phyloP scores from a whole-genome alignment of 2,888 invertebrate species.

The Pasiphila rectangulata region DNA sequence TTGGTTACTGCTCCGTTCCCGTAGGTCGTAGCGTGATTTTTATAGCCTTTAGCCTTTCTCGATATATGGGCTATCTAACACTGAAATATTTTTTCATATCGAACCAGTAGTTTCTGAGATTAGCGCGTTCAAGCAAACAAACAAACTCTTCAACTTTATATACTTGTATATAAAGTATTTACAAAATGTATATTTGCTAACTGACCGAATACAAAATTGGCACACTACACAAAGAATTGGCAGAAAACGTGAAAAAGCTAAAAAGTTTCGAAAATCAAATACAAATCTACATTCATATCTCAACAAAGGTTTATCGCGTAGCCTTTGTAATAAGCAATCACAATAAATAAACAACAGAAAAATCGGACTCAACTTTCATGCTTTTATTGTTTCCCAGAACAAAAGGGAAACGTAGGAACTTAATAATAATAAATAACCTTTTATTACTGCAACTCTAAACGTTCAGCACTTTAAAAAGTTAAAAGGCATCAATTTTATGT shows the following conservation, averaged over 20 bases:
- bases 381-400: slow-evolving; percentile 27
- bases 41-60: too few species aligned
- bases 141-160: too few species aligned
- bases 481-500: slow-evolving; percentile 46
- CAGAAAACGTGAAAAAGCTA: slow-evolving; percentile 7
- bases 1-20: too few species aligned
- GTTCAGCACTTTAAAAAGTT: slow-evolving; percentile 21
- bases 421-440: slow-evolving; percentile 32
- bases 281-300: too few species aligned
- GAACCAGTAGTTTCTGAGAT: too few species aligned
- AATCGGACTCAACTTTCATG: slow-evolving; percentile 1
- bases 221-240: slow-evolving; percentile 13
- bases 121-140: too few species aligned
- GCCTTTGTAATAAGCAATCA: neutral
- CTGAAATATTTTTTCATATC: too few species aligned
- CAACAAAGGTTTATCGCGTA: slow-evolving; percentile 5
- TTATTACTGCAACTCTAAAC: slow-evolving; percentile 37
- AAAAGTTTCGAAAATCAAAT: too few species aligned
- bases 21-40: too few species aligned
- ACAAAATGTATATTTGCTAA: too few species aligned
- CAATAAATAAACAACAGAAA: slow-evolving; percentile 1
- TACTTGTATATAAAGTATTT: too few species aligned
- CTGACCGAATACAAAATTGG: slow-evolving; percentile 18
- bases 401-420: slow-evolving; percentile 15
- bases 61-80: too few species aligned